These are phyloP conservation scores for Lepus timidus DNA, from an alignment of 2,113 vertebrate genomes.

Conservation along the genomic window DNA sequence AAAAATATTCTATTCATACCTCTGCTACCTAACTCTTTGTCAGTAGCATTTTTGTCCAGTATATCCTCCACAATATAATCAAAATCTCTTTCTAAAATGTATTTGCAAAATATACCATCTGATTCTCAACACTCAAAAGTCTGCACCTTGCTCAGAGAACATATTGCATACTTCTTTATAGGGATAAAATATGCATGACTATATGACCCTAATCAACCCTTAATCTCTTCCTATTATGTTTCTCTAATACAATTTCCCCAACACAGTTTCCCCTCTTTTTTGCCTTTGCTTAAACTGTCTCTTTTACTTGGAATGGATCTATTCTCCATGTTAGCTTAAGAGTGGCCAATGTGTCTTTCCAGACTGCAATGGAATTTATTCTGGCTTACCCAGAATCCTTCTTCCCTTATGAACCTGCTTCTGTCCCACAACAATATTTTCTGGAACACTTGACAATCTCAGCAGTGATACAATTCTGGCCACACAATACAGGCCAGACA, in stretches of 20 bases:
- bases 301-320: not conserved
- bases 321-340: not conserved
- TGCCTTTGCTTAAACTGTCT: not conserved
- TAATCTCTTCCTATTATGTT: not conserved
- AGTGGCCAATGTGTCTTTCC: not conserved
- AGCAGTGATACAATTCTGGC: not conserved
- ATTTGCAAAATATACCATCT: not conserved
- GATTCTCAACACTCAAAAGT: not conserved
- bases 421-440: not conserved
- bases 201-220: not conserved
- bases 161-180: not conserved
- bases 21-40: not conserved
- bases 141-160: not conserved
- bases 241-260: not conserved
- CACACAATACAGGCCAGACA: not conserved
- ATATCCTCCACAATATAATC: not conserved
- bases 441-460: not conserved
- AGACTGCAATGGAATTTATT: not conserved
- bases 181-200: not conserved
- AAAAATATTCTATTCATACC: not conserved
- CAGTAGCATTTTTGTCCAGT: not conserved
- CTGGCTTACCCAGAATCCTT: not conserved
- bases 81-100: constrained; percentile 35
- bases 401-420: not conserved
- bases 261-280: not conserved